Percentiles rank a stretch among this genome's conserved stretches.
These are phyloP conservation scores for Diadegma fenestrale DNA, from an alignment of 2,888 invertebrate species.

Conservation along the genomic window DNA sequence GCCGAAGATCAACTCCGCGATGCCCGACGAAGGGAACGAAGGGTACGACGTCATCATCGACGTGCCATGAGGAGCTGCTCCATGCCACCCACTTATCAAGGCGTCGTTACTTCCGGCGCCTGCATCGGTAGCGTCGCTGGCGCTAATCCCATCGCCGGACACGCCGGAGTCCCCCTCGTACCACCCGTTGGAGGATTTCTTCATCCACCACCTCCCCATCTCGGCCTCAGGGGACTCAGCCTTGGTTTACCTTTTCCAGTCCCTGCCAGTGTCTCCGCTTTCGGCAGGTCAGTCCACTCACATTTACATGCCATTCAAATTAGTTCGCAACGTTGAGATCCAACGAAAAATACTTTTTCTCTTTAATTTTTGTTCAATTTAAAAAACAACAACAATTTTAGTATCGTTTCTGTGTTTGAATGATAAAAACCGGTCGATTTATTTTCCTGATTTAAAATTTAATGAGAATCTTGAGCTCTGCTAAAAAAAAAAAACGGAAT, in stretches of 20 bases:
- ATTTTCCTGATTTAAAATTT: too few relatives aligned
- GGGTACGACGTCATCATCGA: slow-evolving; percentile 79
- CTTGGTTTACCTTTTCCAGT: slow-evolving; percentile 83
- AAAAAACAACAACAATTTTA: too few relatives aligned
- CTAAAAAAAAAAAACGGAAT: too few relatives aligned
- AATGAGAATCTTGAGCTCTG: too few relatives aligned
- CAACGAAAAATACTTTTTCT: too few relatives aligned
- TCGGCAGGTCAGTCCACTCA: slow-evolving; percentile 79
- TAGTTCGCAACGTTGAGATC: too few relatives aligned
- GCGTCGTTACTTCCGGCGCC: slow-evolving; percentile 61
- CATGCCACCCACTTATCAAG: slow-evolving; percentile 81
- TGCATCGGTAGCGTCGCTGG: slow-evolving; percentile 67
- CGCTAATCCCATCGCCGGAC: slow-evolving; percentile 70
- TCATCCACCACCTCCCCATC: slow-evolving; percentile 83
- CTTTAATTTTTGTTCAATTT: too few relatives aligned
- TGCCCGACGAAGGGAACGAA: slow-evolving; percentile 80
- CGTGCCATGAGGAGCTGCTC: slow-evolving; percentile 81
- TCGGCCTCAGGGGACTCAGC: slow-evolving; percentile 83
- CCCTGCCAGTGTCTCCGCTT: slow-evolving; percentile 82
- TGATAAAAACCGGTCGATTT: too few relatives aligned
- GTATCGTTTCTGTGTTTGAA: too few relatives aligned
- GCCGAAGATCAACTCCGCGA: slow-evolving; percentile 79
- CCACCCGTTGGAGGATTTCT: slow-evolving; percentile 80
- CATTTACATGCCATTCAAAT: not conserved
- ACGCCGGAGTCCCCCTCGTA: slow-evolving; percentile 75